Evolutionary conservation across 1,140 invertebrate genomes (phyloP).

Genomic region (Zaprionus vittiger): DNA sequence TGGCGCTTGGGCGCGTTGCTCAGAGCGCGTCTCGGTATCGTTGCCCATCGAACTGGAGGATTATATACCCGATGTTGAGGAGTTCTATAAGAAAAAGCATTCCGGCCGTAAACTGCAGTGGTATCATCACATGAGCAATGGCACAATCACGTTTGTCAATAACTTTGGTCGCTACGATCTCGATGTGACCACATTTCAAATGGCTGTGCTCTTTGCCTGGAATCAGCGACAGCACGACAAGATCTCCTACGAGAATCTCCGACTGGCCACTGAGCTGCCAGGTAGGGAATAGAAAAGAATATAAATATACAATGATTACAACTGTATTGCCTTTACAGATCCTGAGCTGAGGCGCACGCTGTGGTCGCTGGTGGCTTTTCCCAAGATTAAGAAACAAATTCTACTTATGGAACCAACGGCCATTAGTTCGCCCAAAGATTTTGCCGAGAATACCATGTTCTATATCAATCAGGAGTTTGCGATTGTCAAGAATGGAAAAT

Average conservation of each 20-base stretch:
- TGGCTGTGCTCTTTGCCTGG: conserved; percentile 99
- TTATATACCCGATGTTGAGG: conserved; percentile 98
- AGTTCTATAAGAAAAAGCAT: conserved; percentile 98
- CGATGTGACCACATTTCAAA: conserved; percentile 99
- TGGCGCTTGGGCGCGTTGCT: conserved; percentile 98
- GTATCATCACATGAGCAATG: conserved; percentile 99
- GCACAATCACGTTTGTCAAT: conserved; percentile 98
- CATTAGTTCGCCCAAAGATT: conserved; percentile 95
- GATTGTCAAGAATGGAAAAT: conserved; percentile 95
- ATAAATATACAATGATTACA: background rate
- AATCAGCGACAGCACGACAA: conserved; percentile 97
- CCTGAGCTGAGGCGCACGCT: conserved; percentile 97
- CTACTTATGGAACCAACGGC: conserved; percentile 91
- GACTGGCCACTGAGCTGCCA: conserved; percentile 97
- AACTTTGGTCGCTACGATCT: conserved; percentile 97
- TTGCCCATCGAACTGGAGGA: conserved; percentile 98
- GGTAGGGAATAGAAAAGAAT: conserved; percentile 39
- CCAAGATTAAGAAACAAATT: conserved; percentile 97
- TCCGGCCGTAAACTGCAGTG: conserved; percentile 99
- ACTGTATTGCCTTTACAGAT: conserved; percentile 85
- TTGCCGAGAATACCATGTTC: conserved; percentile 96
- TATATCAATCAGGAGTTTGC: conserved; percentile 99
- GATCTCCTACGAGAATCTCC: conserved; percentile 97
- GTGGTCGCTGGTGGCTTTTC: conserved; percentile 98
- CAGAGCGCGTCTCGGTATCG: conserved; percentile 97